Evolutionary conservation across 2,888 invertebrate genomes (phyloP).

Genomic region (Rhagophthalmus giganteus): DNA sequence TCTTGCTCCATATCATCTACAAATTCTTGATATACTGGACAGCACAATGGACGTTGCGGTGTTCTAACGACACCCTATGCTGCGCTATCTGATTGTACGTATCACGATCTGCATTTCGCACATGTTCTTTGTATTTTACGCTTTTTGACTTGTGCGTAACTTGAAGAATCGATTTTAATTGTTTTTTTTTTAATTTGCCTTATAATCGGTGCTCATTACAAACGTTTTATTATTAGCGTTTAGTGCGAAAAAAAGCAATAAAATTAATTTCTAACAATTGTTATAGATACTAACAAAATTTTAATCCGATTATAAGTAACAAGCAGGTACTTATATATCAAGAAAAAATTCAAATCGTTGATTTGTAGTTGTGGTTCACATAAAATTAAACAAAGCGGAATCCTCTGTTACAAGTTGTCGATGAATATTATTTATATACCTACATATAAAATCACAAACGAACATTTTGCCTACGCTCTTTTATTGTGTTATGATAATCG

Average conservation of each 20-base stretch:
- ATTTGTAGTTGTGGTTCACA: no score
- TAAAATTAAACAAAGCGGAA: no score
- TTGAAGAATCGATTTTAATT: slow-evolving; percentile 17
- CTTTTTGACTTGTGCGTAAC: slow-evolving; percentile 13
- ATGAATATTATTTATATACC: no score
- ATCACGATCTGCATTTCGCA: slow-evolving; percentile 49
- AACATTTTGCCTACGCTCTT: slow-evolving; percentile 44
- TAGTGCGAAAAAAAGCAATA: neutral
- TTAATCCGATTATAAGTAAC: neutral
- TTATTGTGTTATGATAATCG: slow-evolving; percentile 46
- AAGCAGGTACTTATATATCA: no score
- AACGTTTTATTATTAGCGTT: neutral
- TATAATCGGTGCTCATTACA: neutral
- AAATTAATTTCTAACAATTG: neutral
- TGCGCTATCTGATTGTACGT: slow-evolving; percentile 52
- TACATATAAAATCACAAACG: slow-evolving; percentile 36
- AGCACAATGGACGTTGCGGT: slow-evolving; percentile 54
- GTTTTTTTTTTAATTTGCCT: neutral
- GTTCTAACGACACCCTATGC: slow-evolving; percentile 54
- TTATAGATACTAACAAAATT: neutral
- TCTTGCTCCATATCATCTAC: slow-evolving; percentile 51
- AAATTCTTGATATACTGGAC: slow-evolving; percentile 52
- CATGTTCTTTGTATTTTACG: slow-evolving; percentile 38
- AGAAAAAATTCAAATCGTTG: no score
- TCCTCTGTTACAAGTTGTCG: no score